Evolutionary conservation across 2,888 invertebrate species (phyloP).

Genomic region (Mermis nigrescens): DNA sequence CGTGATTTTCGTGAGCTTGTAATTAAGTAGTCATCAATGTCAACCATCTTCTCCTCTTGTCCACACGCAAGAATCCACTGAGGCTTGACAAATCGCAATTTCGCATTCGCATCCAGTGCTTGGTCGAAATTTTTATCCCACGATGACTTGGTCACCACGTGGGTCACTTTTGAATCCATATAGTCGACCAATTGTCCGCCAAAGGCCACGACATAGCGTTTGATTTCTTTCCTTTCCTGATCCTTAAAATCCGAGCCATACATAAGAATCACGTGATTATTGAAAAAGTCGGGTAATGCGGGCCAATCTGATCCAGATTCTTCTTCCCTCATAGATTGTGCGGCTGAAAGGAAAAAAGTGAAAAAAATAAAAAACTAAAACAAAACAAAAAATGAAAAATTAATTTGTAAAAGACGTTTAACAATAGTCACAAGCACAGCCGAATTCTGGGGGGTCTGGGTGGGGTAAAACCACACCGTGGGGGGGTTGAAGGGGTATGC

Average conservation of each 20-base stretch:
- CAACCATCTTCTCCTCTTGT: slow-evolving; percentile 25
- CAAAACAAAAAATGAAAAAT: no score
- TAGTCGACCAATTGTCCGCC: slow-evolving; percentile 36
- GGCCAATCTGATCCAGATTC: no score
- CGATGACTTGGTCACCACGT: slow-evolving; percentile 31
- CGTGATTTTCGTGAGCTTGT: background rate
- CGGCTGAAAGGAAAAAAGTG: no score
- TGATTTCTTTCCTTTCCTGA: slow-evolving; percentile 30
- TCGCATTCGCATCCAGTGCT: slow-evolving; percentile 31
- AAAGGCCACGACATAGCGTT: slow-evolving; percentile 45
- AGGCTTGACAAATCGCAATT: slow-evolving; percentile 37
- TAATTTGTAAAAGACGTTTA: no score
- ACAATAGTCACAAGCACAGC: no score
- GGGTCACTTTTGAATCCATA: slow-evolving; percentile 34
- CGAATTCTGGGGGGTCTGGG: no score
- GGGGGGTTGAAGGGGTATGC: no score
- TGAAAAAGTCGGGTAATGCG: slow-evolving; percentile 39
- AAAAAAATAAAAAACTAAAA: no score
- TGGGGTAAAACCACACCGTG: no score
- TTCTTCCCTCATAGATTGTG: no score
- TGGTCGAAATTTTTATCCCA: slow-evolving; percentile 38
- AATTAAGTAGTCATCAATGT: background rate
- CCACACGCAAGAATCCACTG: slow-evolving; percentile 48
- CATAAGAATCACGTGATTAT: slow-evolving; percentile 39
- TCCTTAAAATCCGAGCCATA: slow-evolving; percentile 33